Evolutionary conservation across 2,113 vertebrate species (phyloP), one percentile per base, ranked within the genome.

Genomic region (Myodes glareolus): DNA sequence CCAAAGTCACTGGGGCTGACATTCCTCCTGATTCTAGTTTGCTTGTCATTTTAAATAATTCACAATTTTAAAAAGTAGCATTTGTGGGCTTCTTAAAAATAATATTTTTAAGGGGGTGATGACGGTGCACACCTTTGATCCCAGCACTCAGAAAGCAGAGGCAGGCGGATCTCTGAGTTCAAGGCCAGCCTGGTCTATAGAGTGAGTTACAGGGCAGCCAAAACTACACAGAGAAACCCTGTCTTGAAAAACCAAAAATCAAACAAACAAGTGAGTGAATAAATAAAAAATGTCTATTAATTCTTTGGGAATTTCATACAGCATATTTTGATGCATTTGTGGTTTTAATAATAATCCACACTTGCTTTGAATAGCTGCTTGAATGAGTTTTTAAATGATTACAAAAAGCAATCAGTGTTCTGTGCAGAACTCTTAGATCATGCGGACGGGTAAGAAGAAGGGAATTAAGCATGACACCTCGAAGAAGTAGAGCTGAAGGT

Each of bases 11-110:
- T 82, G 21, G 87, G 42, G 31, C 16, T 1, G 91, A 90, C 29
- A 31, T 55, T 55, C 25, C 17, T 19, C 39, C 52, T 52, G 45
- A 82, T 91, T 68, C 78, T 45, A 47, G 42, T 89, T 87, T 45
- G 45, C 42, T 91, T 67, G 45, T 85, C 77, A 36, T 87, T 94
- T 88, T 75, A 88, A 72, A 92, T 90, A 91, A 93, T 72, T 91
- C 65, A 58, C 58, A 58, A 21, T 58, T 58, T 58, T 58, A 21
- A 21, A 58, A 58, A 92, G 45, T 78, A 91, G 45, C 23, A 63
- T 84, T 45, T 45, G n/a, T 45, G 42, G 61, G 55, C 7, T 63
- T 63, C 63, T 63, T 21, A 14, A 84, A 42, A 84, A 42, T 63
- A 84, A 29, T 29, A 84, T 42, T 42, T 61, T 82, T 16, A 82